Percentiles rank a stretch among this genome's conserved stretches.
Conservation (phyloP, 1,140 invertebrate species). For the Cecropterus lyciades region DNA sequence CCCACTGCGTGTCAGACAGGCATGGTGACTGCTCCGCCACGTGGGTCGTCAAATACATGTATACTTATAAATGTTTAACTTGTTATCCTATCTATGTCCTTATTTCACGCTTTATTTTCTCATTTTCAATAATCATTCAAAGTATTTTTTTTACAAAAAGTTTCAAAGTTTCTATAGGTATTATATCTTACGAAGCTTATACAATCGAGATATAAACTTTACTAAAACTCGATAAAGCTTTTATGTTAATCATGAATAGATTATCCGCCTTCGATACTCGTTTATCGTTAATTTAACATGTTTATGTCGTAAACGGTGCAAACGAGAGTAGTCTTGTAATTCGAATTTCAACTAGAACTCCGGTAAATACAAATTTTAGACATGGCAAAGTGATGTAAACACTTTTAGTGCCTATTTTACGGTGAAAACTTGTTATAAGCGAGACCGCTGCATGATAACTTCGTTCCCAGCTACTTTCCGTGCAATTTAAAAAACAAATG, state of each 20-base stretch:
- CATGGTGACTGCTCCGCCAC: no score
- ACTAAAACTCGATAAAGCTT: not conserved
- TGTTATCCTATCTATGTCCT: no score
- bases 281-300: slow-evolving; percentile 7
- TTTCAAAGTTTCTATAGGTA: not conserved
- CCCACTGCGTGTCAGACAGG: no score
- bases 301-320: slow-evolving; percentile 5
- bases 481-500: slow-evolving; percentile 31
- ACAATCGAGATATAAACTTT: not conserved
- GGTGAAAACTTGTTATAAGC: slow-evolving; percentile 37
- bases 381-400: slow-evolving; percentile 29
- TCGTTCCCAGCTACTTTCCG: slow-evolving; percentile 1
- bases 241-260: slow-evolving; percentile 6
- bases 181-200: not conserved
- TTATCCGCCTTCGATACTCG: not conserved
- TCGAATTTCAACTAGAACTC: not conserved
- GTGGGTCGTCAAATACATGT: no score
- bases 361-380: slow-evolving; percentile 6
- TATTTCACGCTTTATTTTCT: not conserved
- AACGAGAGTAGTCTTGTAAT: slow-evolving; percentile 4
- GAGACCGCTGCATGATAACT: slow-evolving; percentile 38
- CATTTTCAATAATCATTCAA: no score
- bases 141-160: no score
- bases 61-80: no score
- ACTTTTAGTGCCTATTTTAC: slow-evolving; percentile 38